phyloP scores from a whole-genome alignment of 2,113 vertebrate genomes.

The Microtus pennsylvanicus region DNA sequence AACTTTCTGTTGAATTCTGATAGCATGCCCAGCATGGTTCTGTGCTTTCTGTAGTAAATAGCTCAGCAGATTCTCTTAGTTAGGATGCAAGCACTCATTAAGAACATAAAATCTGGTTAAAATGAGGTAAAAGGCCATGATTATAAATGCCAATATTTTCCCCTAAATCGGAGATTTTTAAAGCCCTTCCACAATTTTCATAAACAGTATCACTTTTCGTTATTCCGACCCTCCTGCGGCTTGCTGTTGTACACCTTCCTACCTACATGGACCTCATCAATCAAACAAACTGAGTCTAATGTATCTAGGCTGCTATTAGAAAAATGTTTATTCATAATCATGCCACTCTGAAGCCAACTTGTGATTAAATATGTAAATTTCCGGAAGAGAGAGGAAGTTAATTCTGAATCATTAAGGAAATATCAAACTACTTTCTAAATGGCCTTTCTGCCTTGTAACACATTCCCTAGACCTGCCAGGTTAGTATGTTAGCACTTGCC shows the following conservation, averaged over 20 bases:
- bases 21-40: background rate
- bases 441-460: slow-evolving; percentile 41
- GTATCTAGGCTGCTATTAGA: slow-evolving; percentile 22
- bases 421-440: slow-evolving; percentile 64
- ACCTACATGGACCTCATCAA: background rate
- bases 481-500: slow-evolving; percentile 53
- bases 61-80: slow-evolving; percentile 46
- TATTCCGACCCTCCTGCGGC: background rate
- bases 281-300: slow-evolving; percentile 2
- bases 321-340: background rate
- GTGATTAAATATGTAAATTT: slow-evolving; percentile 68
- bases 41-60: background rate
- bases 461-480: slow-evolving; percentile 14
- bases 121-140: slow-evolving; percentile 53
- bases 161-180: slow-evolving; percentile 1
- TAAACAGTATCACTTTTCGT: slow-evolving; percentile 9
- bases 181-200: slow-evolving; percentile 39
- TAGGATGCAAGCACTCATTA: slow-evolving; percentile 32
- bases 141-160: background rate
- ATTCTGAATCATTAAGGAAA: slow-evolving; percentile 69
- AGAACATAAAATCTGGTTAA: slow-evolving; percentile 41
- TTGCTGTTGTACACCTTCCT: background rate
- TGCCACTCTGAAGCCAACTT: slow-evolving; percentile 49
- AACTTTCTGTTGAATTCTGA: slow-evolving; percentile 1
- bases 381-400: slow-evolving; percentile 61